Evolutionary conservation across 2,888 invertebrate species (phyloP), one percentile per base, ranked within the genome.

Genomic region (Aleiodes leptofemur): DNA sequence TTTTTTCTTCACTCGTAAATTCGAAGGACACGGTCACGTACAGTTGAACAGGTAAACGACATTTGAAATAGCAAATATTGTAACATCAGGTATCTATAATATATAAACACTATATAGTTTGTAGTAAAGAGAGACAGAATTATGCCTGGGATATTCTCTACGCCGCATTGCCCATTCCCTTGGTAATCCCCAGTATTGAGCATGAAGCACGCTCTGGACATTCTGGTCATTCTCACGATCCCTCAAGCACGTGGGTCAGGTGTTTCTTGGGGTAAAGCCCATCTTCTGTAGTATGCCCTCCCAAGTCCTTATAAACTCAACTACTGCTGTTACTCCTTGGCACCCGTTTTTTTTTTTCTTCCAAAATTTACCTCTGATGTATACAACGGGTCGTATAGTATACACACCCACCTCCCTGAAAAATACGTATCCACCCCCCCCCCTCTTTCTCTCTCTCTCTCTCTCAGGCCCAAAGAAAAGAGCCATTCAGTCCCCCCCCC

Each of bases 181-280:
- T 66, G 74, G 79, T 86, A 86, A 86, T 86, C 85, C 83, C 76
- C 78, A 70, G 78, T 70, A 83, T 80, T 78, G 69, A 77, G 76
- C 80, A 76, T 70, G 80, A 73, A 77, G 82, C 86, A 86, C 86
- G 86, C 82, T 76, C 77, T 48, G 64, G 79, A 79, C 78, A 83
- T 84, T 84, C 83, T 81, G 81, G 76, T 82, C 81, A 83, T 84
- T 83, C 83, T 80, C 82, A 84, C 83, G 82, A 82, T 77, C 79
- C 76, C 72, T 72, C 68, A 23, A 56, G 56, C 76, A 64, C 68
- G 57, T 72, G 59, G 73, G 77, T 80, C 79, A 77, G 78, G 79
- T 80, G 77, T 73, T 74, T 73, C 57, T 69, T 70, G 57, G 61
- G 57, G 73, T 70, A 74, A 73, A 69, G 72, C 69, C 72, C 73